Conservation (phyloP, 1,140 invertebrate species). For the Paracyclopina nana region DNA sequence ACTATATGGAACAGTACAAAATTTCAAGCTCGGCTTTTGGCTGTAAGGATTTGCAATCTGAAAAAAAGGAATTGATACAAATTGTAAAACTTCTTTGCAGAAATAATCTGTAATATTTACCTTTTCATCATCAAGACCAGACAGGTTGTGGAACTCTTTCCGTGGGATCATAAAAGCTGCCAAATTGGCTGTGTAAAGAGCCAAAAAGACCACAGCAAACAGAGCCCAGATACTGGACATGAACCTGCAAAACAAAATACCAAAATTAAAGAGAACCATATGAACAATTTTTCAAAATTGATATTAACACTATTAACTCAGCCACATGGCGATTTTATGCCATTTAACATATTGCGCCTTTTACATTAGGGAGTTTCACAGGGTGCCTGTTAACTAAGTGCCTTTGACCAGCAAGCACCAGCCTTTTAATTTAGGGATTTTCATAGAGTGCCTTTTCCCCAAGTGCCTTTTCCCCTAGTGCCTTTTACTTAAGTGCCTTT, state of each 20-base stretch:
- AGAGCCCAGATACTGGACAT: conserved; percentile 96
- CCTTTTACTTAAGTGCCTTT: too few relatives aligned
- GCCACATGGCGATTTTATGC: too few relatives aligned
- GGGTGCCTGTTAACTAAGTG: too few relatives aligned
- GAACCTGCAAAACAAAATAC: conserved; percentile 36
- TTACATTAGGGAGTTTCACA: too few relatives aligned
- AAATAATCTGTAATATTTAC: conserved; percentile 25
- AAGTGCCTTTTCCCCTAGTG: too few relatives aligned
- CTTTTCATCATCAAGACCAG: conserved; percentile 64
- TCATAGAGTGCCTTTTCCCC: too few relatives aligned
- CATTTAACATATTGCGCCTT: too few relatives aligned
- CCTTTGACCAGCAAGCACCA: too few relatives aligned
- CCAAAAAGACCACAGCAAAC: conserved; percentile 78
- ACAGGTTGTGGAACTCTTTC: conserved; percentile 86
- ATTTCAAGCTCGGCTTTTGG: conserved; percentile 75
- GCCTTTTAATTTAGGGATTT: too few relatives aligned
- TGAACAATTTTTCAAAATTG: too few relatives aligned
- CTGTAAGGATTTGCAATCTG: conserved; percentile 57
- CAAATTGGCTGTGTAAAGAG: conserved; percentile 88
- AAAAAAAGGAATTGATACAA: not conserved
- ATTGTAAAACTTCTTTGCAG: not conserved
- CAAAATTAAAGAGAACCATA: not conserved
- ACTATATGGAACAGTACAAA: conserved; percentile 82
- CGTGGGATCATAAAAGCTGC: conserved; percentile 99
- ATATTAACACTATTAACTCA: conserved; percentile 9